Conservation (phyloP, 2,888 invertebrate genomes). For the Zaprionus obscuricornis region DNA sequence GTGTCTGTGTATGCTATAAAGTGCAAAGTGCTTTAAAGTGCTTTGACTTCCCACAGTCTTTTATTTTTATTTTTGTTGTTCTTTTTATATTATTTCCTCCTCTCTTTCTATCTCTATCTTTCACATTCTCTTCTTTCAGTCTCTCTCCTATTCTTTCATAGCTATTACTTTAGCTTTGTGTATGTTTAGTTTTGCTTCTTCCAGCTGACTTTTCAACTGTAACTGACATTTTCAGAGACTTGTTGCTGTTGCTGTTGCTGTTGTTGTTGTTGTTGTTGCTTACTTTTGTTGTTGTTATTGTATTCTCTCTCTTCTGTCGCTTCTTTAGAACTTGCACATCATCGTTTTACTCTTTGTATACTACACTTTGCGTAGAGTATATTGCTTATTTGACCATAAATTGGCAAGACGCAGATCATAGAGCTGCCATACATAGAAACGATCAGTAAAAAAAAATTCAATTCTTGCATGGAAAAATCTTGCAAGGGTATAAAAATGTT, state of each 20-base stretch:
- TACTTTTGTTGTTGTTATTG: conserved; percentile 30
- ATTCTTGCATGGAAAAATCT: too few species aligned
- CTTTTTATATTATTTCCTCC: conserved; percentile 6
- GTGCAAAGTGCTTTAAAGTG: conserved; percentile 76
- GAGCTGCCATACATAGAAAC: too few species aligned
- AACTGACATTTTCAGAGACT: conserved; percentile 35
- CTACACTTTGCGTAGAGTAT: too few species aligned
- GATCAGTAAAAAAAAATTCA: too few species aligned
- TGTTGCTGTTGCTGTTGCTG: not conserved
- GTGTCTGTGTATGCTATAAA: conserved; percentile 29
- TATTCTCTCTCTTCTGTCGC: conserved; percentile 24
- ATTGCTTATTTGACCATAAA: too few species aligned
- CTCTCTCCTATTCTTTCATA: too few species aligned
- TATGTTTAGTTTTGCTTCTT: too few species aligned
- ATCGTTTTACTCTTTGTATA: conserved; percentile 50
- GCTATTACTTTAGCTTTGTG: too few species aligned
- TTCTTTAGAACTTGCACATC: conserved; percentile 67
- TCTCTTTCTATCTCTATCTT: too few species aligned
- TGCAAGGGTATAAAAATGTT: too few species aligned
- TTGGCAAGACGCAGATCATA: too few species aligned
- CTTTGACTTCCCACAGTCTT: conserved; percentile 75
- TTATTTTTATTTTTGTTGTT: conserved; percentile 17
- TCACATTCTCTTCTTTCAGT: too few species aligned
- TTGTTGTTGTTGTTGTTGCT: not conserved
- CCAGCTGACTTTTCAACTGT: conserved; percentile 22